Evolutionary conservation across 2,797 vertebrate genomes (phyloP), one percentile per base, ranked within the genome.

Genomic region (Sebastolobus alascanus): DNA sequence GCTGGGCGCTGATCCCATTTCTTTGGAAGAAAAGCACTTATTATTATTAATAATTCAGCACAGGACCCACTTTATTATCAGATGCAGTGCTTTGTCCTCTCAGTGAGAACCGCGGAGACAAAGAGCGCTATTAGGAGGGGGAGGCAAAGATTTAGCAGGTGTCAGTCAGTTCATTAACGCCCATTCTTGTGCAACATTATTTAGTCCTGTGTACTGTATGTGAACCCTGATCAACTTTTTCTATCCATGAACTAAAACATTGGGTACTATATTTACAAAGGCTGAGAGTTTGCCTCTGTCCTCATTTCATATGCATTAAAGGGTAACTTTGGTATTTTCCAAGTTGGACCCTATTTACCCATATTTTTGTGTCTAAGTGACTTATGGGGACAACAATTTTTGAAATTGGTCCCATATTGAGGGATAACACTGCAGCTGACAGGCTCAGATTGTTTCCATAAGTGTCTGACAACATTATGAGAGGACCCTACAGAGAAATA

Each of bases 31-130:
- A 88, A 84, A 89, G 74, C 80, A 77, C 75, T 91, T 84, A 86
- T 84, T 84, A 86, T 84, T 87, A 89, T 93, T 84, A 93, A 92
- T 94, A 92, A 92, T 94, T 93, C 90, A 94, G 64, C 77, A 64
- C 77, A 43, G 56, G 70, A 87, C 75, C 35, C 73, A 68, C 87
- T 89, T 91, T 87, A 90, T 89, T 82, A 87, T 86, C 81, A 75
- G 82, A 86, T 61, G 71, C 67, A 60, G 38, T 38, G 70, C 76
- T 87, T 75, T 80, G 71, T 90, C 84, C 69, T 87, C 84, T 69
- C 59, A 33, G 73, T 25, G 71, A 79, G 73, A 85, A 38, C 65
- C 10, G 1, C 27, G 13, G 35, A 6, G 66, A 61, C 46, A 22
- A 37, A 22, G 22, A 59, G 46, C 8, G 18, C 59, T 54, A 10